phyloP scores from a whole-genome alignment of 2,113 vertebrate species.

The Pionites leucogaster region DNA sequence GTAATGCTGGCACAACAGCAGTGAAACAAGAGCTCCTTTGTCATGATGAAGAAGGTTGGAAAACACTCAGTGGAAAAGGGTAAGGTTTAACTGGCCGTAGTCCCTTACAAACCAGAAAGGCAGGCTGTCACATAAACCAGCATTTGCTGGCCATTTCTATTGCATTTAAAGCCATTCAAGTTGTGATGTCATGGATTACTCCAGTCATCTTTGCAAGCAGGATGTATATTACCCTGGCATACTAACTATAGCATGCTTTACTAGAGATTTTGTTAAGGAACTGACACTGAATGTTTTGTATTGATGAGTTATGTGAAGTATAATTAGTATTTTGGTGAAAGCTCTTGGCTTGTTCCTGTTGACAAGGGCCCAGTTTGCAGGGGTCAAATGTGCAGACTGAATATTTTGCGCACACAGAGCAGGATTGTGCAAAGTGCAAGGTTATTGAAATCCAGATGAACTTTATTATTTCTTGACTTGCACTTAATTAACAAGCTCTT shows the following conservation, averaged over 20 bases:
- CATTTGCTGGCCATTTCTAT: background rate
- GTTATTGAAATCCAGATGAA: background rate
- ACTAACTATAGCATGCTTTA: background rate
- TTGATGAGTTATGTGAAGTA: background rate
- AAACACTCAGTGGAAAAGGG: background rate
- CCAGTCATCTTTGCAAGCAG: background rate
- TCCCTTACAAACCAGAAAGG: background rate
- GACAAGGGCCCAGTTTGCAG: background rate
- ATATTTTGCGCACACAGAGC: background rate
- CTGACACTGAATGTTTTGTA: background rate
- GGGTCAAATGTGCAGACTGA: background rate
- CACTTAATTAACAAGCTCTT: rapidly evolving
- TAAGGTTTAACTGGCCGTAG: rapidly evolving
- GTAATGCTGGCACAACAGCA: slow-evolving; percentile 1
- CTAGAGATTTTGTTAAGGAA: background rate
- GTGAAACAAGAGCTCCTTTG: background rate
- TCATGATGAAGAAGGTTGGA: background rate
- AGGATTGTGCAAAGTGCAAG: background rate
- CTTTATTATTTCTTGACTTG: background rate
- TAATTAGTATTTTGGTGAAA: background rate
- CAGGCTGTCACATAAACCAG: background rate
- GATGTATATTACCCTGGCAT: background rate
- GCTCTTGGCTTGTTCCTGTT: background rate
- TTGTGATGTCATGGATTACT: background rate
- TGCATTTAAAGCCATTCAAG: background rate